Evolutionary conservation across 2,113 vertebrate species (phyloP), one percentile per base, ranked within the genome.

Genomic region (Helogale parvula): DNA sequence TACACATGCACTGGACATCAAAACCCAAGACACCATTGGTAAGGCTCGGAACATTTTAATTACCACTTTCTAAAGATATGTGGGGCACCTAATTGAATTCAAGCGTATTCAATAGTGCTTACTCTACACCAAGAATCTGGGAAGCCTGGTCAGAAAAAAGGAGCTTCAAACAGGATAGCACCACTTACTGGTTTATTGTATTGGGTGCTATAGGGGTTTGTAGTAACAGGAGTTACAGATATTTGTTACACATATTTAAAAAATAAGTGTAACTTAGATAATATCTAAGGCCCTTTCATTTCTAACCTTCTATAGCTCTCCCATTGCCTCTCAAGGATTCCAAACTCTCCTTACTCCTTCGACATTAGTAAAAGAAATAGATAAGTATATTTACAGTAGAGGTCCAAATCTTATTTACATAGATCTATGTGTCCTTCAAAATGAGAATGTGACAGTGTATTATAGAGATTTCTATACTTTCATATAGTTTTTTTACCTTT

Each of bases 341-440:
- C 33, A 45, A 16, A 15, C 2, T 69, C n/a, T 69, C 21, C 79
- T 41, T 69, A 3, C 10, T 76, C 35, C 17, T 52, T 76, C 52
- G 27, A 41, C 38, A 82, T 23, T 76, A 65, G 15, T 14, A 68
- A 95, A 69, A 50, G n/a, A 38, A 89, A 50, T 9, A 29, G 12
- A 52, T 10, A 84, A 66, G 76, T 47, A 69, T 31, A 71, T 50
- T 57, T 89, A 88, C 8, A 83, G 7, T 54, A 21, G 25, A 72
- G 13, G 29, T 85, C n/a, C 50, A 23, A 65, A 35, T 88, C 88
- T 83, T 87, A 35, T 33, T 65, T 65, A 63, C 16, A 54, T 69
- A 82, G 63, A 52, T 90, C 63, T 54, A 3, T 80, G 31, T 79
- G 69, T 35, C 54, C 87, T 96, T 93, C 87, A 79, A 86, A 94